phyloP scores from a whole-genome alignment of 2,797 vertebrate genomes.

The Acropternis orthonyx region DNA sequence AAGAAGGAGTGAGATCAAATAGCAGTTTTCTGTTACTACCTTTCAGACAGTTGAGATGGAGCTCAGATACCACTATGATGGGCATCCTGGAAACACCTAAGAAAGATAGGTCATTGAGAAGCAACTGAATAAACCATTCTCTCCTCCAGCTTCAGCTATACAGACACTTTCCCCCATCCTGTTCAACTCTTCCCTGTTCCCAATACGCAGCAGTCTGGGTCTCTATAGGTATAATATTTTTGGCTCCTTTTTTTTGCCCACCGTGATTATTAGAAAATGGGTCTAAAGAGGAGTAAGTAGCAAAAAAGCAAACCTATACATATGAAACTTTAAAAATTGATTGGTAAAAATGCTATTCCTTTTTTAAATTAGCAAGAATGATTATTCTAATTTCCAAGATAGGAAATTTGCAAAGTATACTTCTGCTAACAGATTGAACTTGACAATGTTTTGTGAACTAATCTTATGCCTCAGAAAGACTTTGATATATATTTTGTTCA shows the following conservation, averaged over 20 bases:
- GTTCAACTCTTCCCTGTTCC: not conserved
- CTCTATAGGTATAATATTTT: not conserved
- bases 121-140: constrained; percentile 45
- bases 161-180: not conserved
- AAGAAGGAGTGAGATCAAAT: constrained; percentile 57
- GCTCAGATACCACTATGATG: constrained; percentile 48
- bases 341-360: not conserved
- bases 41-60: constrained; percentile 59
- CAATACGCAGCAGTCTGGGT: not conserved
- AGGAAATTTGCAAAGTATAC: not conserved
- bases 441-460: not conserved
- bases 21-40: constrained; percentile 58
- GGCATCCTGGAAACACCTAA: constrained; percentile 42
- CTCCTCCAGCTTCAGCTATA: not conserved
- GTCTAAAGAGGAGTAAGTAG: not conserved
- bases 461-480: not conserved
- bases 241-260: not conserved
- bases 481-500: not conserved
- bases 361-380: not conserved
- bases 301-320: not conserved
- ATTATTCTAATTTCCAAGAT: not conserved
- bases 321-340: not conserved
- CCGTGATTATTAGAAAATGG: not conserved
- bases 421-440: not conserved
- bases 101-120: constrained; percentile 32